Conservation (phyloP, 2,797 vertebrate species). For the Hylomyscus alleni region DNA sequence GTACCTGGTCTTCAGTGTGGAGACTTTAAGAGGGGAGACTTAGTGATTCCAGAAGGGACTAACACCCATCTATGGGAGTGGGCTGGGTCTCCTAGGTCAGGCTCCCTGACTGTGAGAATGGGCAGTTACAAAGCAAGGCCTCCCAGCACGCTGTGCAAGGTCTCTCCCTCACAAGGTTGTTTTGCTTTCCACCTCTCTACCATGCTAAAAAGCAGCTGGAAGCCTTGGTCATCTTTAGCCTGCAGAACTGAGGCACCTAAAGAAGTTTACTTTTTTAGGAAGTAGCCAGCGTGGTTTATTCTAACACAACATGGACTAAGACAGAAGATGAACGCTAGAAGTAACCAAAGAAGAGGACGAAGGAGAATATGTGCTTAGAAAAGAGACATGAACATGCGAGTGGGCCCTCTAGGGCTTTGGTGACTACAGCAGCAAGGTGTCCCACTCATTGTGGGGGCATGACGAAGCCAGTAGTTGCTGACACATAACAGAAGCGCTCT, state of each 20-base stretch:
- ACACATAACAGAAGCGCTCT: accelerated
- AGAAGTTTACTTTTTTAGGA: not conserved
- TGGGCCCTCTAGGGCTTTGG: not conserved
- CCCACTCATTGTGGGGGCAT: not conserved
- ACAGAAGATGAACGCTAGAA: not conserved
- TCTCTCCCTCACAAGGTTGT: not conserved
- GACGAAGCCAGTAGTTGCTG: not conserved
- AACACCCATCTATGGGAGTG: too few species aligned
- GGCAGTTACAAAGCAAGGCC: not conserved
- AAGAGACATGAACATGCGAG: not conserved
- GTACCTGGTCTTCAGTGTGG: not conserved
- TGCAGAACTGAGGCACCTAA: not conserved
- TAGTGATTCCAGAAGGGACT: not conserved
- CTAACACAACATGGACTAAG: too few species aligned
- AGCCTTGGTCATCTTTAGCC: not conserved
- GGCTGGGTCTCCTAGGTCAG: not conserved
- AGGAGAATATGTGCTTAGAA: not conserved
- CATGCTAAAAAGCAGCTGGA: too few species aligned
- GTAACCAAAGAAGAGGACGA: not conserved
- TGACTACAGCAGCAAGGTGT: accelerated
- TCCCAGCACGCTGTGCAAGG: not conserved
- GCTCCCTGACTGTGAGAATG: not conserved
- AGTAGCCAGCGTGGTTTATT: too few species aligned
- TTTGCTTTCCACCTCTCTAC: not conserved
- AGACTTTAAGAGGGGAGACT: not conserved